Evolutionary conservation across 1,140 invertebrate genomes (phyloP).

Genomic region (Trinorchestia longiramus): DNA sequence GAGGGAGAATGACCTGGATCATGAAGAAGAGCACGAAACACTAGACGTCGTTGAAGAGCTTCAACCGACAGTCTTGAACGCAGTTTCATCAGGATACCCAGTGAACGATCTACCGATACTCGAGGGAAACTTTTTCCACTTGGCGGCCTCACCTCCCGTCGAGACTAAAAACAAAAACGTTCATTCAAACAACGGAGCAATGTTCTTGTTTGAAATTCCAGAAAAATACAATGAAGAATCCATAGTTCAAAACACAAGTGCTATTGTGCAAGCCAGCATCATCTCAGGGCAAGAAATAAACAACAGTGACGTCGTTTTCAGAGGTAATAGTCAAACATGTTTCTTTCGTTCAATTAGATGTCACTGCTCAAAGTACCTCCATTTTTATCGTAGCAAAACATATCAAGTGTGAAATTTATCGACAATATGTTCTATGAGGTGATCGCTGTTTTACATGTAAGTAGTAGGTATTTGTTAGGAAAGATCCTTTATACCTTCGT

Average conservation of each 20-base stretch:
- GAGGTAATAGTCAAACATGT: background rate
- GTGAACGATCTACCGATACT: background rate
- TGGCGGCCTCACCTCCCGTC: background rate
- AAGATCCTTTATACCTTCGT: no score
- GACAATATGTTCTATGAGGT: no score
- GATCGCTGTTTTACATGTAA: no score
- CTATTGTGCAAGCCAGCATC: background rate
- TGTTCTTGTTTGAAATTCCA: constrained; percentile 13
- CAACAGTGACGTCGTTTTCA: background rate
- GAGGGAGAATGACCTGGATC: background rate
- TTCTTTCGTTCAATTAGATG: no score
- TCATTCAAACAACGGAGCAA: background rate
- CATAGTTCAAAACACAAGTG: background rate
- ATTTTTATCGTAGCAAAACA: no score
- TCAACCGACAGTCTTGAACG: background rate
- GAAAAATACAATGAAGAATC: background rate
- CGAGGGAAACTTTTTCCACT: background rate
- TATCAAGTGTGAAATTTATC: no score
- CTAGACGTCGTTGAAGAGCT: constrained; percentile 20
- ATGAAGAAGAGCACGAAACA: background rate
- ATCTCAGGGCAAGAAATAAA: background rate
- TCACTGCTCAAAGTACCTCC: no score
- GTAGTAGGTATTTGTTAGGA: no score
- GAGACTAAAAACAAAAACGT: background rate
- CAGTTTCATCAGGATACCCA: background rate